Percentiles rank a stretch among this genome's conserved stretches.
Evolutionary conservation across 2,113 vertebrate genomes (phyloP).

Genomic region (cattle (Bos taurus)): ARS-UCD2.0 NC_037336.1:104131001-104131500

Average conservation of each 20-base stretch:
- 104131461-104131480: too few species aligned
- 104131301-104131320: neutral
- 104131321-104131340: neutral
- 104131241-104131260: neutral
- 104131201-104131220: neutral
- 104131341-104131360: neutral
- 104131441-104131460: too few species aligned
- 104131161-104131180: neutral
- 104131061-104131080: neutral
- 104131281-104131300: neutral
- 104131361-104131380: neutral
- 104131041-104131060: fast-evolving
- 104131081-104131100: neutral
- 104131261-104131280: neutral
- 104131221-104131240: neutral
- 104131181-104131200: neutral
- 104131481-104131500: too few species aligned
- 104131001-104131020: fast-evolving
- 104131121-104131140: neutral
- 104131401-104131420: neutral
- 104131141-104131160: neutral
- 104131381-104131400: neutral
- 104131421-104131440: too few species aligned
- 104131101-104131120: neutral
- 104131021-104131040: fast-evolving